These are phyloP conservation scores for Apamea crenata DNA, from an alignment of 2,888 invertebrate genomes.

Conservation along the genomic window DNA sequence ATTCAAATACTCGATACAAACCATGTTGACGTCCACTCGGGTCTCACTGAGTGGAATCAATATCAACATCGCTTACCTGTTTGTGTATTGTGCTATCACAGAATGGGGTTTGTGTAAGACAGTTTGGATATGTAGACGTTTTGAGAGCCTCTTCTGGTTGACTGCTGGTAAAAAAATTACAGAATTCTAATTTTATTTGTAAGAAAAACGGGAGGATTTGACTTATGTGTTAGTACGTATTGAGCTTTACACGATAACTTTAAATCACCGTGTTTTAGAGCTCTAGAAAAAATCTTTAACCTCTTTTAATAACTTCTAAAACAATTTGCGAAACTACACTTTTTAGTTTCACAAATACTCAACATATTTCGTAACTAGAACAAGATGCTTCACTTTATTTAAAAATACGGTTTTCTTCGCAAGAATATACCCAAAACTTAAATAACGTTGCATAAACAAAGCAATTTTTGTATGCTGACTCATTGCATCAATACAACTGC, in stretches of 20 bases:
- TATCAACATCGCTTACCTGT: conserved; percentile 48
- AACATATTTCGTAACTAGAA: conserved; percentile 3
- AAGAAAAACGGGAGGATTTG: neutral
- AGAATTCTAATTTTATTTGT: neutral
- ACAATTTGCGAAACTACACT: neutral
- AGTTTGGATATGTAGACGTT: conserved; percentile 20
- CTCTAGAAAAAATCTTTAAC: neutral
- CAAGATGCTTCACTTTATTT: neutral
- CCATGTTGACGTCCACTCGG: conserved; percentile 31
- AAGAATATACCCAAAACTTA: conserved; percentile 15
- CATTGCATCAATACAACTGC: conserved; percentile 68
- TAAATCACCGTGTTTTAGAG: neutral
- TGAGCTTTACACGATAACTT: neutral
- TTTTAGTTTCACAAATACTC: neutral
- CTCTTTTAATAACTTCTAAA: neutral
- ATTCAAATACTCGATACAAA: conserved; percentile 23
- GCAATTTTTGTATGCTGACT: conserved; percentile 55
- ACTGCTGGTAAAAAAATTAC: neutral
- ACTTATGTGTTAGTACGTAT: neutral
- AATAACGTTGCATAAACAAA: conserved; percentile 25
- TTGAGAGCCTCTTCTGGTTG: neutral
- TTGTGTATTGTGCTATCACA: conserved; percentile 49
- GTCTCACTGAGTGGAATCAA: conserved; percentile 38
- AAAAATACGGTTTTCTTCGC: conserved; percentile 20
- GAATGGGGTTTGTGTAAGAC: conserved; percentile 43